Percentiles rank a stretch among this genome's conserved stretches.
These are phyloP conservation scores for Hypsibius dujardini DNA, from an alignment of 1,140 invertebrate genomes.

Conservation along the genomic window DNA sequence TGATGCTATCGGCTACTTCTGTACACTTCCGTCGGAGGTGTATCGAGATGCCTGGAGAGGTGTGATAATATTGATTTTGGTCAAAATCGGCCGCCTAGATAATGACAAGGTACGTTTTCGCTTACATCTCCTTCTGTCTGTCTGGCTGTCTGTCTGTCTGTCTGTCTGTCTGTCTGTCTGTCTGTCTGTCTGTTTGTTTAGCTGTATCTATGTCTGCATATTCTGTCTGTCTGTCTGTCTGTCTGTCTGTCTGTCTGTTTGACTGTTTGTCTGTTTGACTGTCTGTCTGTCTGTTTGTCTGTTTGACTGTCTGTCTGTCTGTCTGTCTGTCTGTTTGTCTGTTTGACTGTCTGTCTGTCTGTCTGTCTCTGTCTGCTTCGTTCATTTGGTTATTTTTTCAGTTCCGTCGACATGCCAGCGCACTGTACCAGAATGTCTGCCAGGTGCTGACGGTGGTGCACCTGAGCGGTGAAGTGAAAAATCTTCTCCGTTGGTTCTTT, in stretches of 20 bases:
- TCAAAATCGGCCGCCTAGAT: neutral
- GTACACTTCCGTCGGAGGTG: neutral
- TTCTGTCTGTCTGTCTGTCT: too few species aligned
- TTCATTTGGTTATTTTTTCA: neutral
- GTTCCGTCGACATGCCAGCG: slow-evolving; percentile 3
- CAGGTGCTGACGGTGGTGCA: neutral
- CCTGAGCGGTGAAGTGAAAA: neutral
- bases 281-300: too few species aligned
- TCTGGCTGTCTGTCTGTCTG: too few species aligned
- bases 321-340: too few species aligned
- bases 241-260: too few species aligned
- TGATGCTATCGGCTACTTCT: neutral
- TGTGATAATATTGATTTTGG: neutral
- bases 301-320: too few species aligned
- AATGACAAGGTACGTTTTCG: neutral
- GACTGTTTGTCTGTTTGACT: too few species aligned
- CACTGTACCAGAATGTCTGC: neutral
- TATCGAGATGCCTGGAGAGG: neutral
- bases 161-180: too few species aligned
- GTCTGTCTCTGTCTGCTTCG: too few species aligned
- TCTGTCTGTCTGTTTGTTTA: too few species aligned
- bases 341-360: too few species aligned
- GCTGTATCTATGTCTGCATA: too few species aligned
- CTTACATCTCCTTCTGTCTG: neutral
- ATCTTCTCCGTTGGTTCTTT: neutral